Percentiles rank a stretch among this genome's conserved stretches.
Conservation (phyloP, 2,888 invertebrate genomes). For the Digitonthophagus gazella region DNA sequence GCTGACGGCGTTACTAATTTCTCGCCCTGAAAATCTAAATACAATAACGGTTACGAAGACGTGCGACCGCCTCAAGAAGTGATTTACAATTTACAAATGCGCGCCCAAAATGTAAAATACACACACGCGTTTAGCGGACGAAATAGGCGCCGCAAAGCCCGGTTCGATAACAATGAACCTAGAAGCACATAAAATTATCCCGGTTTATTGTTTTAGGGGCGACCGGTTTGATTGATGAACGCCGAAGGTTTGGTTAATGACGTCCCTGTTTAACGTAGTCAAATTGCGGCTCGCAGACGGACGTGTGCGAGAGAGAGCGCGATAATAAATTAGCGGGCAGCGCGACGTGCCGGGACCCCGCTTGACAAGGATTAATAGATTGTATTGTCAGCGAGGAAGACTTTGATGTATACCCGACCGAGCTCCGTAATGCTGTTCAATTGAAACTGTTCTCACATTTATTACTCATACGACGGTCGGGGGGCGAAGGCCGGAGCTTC, state of each 20-base stretch:
- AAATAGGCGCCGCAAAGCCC: too few species aligned
- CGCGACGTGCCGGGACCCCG: conserved; percentile 35
- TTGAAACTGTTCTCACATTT: conserved; percentile 50
- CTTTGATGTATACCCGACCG: conserved; percentile 49
- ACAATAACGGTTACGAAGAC: not conserved
- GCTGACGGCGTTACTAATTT: not conserved
- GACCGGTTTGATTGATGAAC: conserved; percentile 43
- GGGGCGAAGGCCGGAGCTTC: conserved; percentile 1
- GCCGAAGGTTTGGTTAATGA: conserved; percentile 43
- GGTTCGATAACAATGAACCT: not conserved
- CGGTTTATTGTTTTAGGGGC: conserved; percentile 26
- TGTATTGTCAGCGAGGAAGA: conserved; percentile 50
- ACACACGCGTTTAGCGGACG: too few species aligned
- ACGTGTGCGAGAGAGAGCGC: conserved; percentile 36
- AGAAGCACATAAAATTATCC: conserved; percentile 23
- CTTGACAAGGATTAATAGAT: conserved; percentile 52
- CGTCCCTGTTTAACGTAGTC: conserved; percentile 44
- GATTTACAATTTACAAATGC: not conserved
- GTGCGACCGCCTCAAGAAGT: not conserved
- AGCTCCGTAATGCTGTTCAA: conserved; percentile 45
- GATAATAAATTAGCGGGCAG: conserved; percentile 49
- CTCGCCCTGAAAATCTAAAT: not conserved
- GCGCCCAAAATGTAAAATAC: too few species aligned
- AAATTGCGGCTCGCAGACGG: too few species aligned
- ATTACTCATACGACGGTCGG: conserved; percentile 35